Conservation (phyloP, 2,888 invertebrate species). For the Baronia brevicornis region DNA sequence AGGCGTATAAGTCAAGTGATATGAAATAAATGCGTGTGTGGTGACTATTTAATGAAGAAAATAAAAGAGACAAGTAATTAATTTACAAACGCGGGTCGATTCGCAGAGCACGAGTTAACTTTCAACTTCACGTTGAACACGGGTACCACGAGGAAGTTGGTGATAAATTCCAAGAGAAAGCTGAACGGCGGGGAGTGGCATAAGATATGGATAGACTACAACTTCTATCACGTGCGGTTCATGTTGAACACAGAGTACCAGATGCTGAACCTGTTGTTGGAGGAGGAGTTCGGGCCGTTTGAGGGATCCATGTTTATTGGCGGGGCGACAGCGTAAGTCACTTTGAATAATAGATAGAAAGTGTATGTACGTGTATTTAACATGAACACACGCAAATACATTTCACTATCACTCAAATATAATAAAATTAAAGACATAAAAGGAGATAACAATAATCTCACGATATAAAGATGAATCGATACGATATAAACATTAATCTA, state of each 20-base stretch:
- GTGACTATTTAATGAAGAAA: no score
- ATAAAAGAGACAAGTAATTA: no score
- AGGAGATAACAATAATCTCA: no score
- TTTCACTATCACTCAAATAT: no score
- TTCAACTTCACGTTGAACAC: conserved; percentile 93
- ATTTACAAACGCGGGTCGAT: not conserved
- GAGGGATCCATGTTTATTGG: conserved; percentile 96
- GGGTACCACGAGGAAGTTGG: conserved; percentile 86
- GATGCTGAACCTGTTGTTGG: conserved; percentile 88
- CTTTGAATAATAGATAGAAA: not conserved
- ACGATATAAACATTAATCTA: no score
- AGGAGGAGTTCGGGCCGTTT: conserved; percentile 93
- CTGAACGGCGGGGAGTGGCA: conserved; percentile 97
- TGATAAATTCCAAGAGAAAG: conserved; percentile 86
- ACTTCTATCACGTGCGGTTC: conserved; percentile 93
- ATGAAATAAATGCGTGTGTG: no score
- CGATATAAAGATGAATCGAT: no score
- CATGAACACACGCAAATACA: no score
- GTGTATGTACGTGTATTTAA: no score
- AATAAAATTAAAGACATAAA: no score
- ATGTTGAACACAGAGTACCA: conserved; percentile 93
- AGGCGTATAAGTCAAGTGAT: no score
- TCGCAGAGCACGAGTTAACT: conserved; percentile 85
- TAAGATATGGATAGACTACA: conserved; percentile 96
- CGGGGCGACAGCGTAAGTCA: conserved; percentile 90